A percentile compares a stretch with the other conserved stretches of the same genome.
phyloP scores from a whole-genome alignment of 2,888 invertebrate species.

The Spilarctia lutea region DNA sequence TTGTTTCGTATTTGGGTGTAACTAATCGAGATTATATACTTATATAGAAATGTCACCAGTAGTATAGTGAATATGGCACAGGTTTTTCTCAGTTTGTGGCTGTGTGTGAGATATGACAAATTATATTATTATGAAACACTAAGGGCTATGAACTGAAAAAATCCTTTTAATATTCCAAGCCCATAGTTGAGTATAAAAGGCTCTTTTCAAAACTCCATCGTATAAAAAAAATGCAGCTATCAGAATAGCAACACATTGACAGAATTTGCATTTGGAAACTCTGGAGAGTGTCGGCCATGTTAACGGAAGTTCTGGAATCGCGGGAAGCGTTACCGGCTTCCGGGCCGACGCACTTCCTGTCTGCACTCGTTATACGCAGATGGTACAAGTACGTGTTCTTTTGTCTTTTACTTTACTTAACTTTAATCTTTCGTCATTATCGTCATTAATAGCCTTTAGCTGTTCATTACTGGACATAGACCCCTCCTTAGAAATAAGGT shows the following conservation, averaged over 20 bases:
- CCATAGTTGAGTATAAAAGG: not conserved
- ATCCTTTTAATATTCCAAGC: no score
- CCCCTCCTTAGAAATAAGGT: no score
- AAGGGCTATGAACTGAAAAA: no score
- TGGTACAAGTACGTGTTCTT: conserved; percentile 39
- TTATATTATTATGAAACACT: not conserved
- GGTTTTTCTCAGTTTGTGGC: no score
- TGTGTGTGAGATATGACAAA: not conserved
- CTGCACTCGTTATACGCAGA: conserved; percentile 52
- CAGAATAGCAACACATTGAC: conserved; percentile 32
- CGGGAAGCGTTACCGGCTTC: conserved; percentile 63
- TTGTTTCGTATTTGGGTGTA: not conserved
- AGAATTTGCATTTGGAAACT: conserved; percentile 32
- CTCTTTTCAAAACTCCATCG: conserved; percentile 11
- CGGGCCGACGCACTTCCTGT: conserved; percentile 66
- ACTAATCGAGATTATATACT: no score
- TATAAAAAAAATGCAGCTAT: conserved; percentile 30
- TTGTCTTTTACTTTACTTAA: conserved; percentile 22
- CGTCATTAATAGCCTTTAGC: no score
- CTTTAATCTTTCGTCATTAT: not conserved
- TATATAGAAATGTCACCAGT: no score
- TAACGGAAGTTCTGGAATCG: conserved; percentile 60
- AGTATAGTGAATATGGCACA: no score
- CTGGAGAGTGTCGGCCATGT: conserved; percentile 45
- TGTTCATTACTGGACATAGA: no score